phyloP scores from a whole-genome alignment of 2,113 vertebrate genomes.

The Podarcis raffonei region DNA sequence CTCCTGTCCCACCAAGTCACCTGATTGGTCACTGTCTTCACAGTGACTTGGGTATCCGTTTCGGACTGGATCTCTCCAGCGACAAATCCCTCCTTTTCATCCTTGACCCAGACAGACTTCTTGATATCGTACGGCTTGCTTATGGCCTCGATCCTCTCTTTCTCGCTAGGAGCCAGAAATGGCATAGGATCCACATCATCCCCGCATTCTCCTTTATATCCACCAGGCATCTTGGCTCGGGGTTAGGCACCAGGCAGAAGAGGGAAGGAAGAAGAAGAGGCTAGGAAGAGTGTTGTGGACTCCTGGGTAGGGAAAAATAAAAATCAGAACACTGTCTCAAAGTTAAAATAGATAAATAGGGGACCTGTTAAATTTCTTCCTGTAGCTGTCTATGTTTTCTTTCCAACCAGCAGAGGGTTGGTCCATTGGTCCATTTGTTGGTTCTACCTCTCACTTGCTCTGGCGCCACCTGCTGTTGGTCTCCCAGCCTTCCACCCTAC shows the following conservation, averaged over 20 bases:
- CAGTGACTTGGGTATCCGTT: slow-evolving; percentile 39
- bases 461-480: too few relatives aligned
- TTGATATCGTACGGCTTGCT: slow-evolving; percentile 58
- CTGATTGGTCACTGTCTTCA: slow-evolving; percentile 46
- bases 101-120: slow-evolving; percentile 55
- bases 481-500: too few relatives aligned
- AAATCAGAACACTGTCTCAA: background rate
- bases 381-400: background rate
- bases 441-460: too few relatives aligned
- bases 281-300: slow-evolving; percentile 15
- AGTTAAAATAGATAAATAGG: background rate
- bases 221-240: slow-evolving; percentile 28
- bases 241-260: slow-evolving; percentile 23
- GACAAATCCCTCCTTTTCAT: slow-evolving; percentile 48
- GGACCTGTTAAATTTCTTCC: background rate
- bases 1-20: background rate
- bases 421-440: too few relatives aligned
- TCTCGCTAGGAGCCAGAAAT: slow-evolving; percentile 43
- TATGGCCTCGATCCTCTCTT: slow-evolving; percentile 44
- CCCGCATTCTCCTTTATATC: slow-evolving; percentile 44
- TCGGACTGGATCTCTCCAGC: slow-evolving; percentile 59
- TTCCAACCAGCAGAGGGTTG: too few relatives aligned
- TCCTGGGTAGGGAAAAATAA: background rate
- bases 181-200: slow-evolving; percentile 45
- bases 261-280: background rate